These are phyloP conservation scores for Notocelia uddmanniana DNA, from an alignment of 2,888 invertebrate genomes.

Conservation along the genomic window DNA sequence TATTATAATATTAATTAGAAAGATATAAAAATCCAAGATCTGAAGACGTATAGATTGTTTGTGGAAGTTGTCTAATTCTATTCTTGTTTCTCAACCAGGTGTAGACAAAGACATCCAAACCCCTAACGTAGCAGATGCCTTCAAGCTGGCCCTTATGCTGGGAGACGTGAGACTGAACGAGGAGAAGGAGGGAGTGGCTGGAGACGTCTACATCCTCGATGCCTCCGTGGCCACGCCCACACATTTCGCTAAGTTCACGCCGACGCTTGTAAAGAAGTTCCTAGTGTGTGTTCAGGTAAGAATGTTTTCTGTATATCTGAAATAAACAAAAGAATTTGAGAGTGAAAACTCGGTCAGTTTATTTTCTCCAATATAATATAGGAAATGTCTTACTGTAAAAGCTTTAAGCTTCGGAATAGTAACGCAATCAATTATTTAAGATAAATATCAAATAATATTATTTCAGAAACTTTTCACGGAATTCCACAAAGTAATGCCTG, in stretches of 20 bases:
- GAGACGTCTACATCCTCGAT: conserved; percentile 93
- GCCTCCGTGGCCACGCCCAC: conserved; percentile 91
- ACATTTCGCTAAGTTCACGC: conserved; percentile 94
- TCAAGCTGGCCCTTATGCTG: conserved; percentile 94
- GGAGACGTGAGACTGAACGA: conserved; percentile 92
- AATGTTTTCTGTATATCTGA: neutral
- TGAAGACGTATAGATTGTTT: too few species aligned
- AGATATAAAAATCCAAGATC: too few species aligned
- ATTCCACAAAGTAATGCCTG: too few species aligned
- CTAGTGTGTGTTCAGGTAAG: conserved; percentile 91
- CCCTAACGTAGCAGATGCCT: conserved; percentile 90
- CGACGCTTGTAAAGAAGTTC: conserved; percentile 93
- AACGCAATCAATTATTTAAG: too few species aligned
- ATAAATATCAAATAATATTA: too few species aligned
- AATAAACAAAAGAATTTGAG: too few species aligned
- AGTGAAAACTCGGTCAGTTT: too few species aligned
- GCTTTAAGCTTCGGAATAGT: too few species aligned
- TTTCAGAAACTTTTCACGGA: too few species aligned
- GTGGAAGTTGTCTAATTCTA: neutral
- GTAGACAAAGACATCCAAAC: conserved; percentile 89
- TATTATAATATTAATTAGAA: too few species aligned
- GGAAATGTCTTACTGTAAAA: too few species aligned
- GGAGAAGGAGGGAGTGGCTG: conserved; percentile 92
- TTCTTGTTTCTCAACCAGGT: conserved; percentile 62
- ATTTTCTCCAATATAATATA: too few species aligned